These are phyloP conservation scores for Heliopora coerulea DNA, from an alignment of 92 coral and sea anemone genomes.

Conservation along the genomic window DNA sequence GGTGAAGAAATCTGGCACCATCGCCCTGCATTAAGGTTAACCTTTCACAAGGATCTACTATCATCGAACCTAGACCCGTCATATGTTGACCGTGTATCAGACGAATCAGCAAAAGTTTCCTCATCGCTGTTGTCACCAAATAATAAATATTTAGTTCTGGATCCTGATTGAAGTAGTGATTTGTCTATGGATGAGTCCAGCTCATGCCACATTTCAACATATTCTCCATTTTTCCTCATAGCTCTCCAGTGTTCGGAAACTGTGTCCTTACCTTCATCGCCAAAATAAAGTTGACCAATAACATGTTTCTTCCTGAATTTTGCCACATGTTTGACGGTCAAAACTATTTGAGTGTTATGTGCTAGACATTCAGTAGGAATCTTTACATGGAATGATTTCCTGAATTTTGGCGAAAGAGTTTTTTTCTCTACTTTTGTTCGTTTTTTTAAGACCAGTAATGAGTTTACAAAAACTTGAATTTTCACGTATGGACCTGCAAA, in stretches of 20 bases:
- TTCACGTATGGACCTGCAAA: constrained; percentile 40
- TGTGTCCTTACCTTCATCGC: constrained; percentile 9
- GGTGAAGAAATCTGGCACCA: too few relatives aligned
- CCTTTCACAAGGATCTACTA: too few relatives aligned
- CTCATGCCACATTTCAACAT: constrained; percentile 42
- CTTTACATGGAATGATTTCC: constrained; percentile 15
- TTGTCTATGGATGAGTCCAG: constrained; percentile 20
- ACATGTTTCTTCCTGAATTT: constrained; percentile 34
- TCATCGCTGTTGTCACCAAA: constrained; percentile 39
- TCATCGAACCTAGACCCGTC: background rate
- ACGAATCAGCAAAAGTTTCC: constrained; percentile 4
- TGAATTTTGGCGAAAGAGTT: constrained; percentile 29
- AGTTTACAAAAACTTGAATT: constrained; percentile 31
- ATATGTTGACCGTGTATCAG: constrained; percentile 21
- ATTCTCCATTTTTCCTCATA: constrained; percentile 12
- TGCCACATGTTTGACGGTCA: constrained; percentile 41
- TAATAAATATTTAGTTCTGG: constrained; percentile 27
- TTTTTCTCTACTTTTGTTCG: constrained; percentile 42
- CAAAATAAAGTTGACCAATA: constrained; percentile 29
- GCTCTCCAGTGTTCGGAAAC: constrained; percentile 25
- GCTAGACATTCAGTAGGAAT: constrained; percentile 4
- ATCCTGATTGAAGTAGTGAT: constrained; percentile 7
- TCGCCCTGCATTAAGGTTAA: too few relatives aligned
- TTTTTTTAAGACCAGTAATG: constrained; percentile 31
- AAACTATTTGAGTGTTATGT: constrained; percentile 30